phyloP scores from a whole-genome alignment of 2,888 invertebrate species.

The Notodromas monacha region DNA sequence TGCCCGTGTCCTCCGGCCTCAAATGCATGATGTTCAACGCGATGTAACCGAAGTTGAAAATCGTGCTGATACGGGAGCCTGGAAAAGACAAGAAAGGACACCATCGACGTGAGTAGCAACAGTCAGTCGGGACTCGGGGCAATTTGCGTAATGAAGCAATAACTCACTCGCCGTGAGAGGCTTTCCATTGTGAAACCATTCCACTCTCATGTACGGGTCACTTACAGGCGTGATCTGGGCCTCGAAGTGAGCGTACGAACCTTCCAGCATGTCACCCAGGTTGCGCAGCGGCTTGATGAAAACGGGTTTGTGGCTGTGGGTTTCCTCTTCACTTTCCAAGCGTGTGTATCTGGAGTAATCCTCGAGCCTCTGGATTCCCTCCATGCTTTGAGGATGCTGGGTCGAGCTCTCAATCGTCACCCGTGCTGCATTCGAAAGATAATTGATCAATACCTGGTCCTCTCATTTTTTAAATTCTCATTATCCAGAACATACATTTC shows the following conservation, averaged over 20 bases:
- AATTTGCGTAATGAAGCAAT: too few relatives aligned
- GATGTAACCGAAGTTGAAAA: conserved; percentile 96
- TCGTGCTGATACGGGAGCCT: conserved; percentile 68
- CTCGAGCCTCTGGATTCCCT: conserved; percentile 49
- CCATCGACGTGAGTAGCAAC: too few relatives aligned
- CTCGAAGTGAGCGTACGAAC: conserved; percentile 68
- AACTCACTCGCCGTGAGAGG: conserved; percentile 52
- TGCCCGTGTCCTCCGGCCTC: conserved; percentile 88
- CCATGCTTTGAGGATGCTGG: conserved; percentile 63
- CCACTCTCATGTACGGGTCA: conserved; percentile 70
- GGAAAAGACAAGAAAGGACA: too few relatives aligned
- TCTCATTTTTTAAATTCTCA: too few relatives aligned
- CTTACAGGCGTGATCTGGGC: conserved; percentile 67
- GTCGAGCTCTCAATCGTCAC: conserved; percentile 54
- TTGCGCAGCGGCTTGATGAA: conserved; percentile 61
- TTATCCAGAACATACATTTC: too few relatives aligned
- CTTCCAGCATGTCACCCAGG: conserved; percentile 55
- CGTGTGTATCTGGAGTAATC: conserved; percentile 46
- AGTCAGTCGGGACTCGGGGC: too few relatives aligned
- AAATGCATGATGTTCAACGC: conserved; percentile 93
- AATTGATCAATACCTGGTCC: conserved; percentile 7
- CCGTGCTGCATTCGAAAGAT: conserved; percentile 20
- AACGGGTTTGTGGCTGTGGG: conserved; percentile 35
- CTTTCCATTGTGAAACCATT: conserved; percentile 45
- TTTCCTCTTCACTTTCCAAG: conserved; percentile 40